Evolutionary conservation across 2,888 invertebrate genomes (phyloP), one percentile per base, ranked within the genome.

Genomic region (Diplazon laetatorius): DNA sequence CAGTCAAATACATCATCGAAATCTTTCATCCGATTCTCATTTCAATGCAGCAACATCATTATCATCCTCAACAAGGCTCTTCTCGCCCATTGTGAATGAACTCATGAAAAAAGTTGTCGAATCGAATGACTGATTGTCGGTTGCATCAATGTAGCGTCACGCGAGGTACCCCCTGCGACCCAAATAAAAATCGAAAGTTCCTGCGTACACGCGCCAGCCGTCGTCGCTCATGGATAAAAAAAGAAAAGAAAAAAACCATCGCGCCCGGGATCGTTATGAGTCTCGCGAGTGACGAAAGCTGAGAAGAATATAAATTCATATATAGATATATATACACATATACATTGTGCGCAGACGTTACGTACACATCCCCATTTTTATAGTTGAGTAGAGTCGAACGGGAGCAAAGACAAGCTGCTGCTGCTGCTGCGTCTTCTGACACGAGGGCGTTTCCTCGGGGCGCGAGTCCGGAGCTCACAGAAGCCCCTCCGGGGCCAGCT

Each of bases 351-450:
- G 16, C 59, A 22, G 35, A 22, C 14, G 6, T 30, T 18, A 70
- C 12, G 20, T 6, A 44, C 16, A 35, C 22, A 46, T 16, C 46
- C 14, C 37, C 30, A 48, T 20, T 10, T 30, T 60, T 44, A 30
- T 46, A 18, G 18, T 46, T 35, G 25, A 57, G 35, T 73, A 71
- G 18, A 65, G 22, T 55, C 48, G 48, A 74, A 78, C 22, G 57
- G 48, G 75, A 59, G 76, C 73, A 63, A 70, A 84, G 86, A 87
- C 88, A 88, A 88, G 89, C 88, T 87, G 88, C 85, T 84, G 65
- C 42, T 42, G 22, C 30, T 12, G 42, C 14, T 16, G 55, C 82
- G 83, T 82, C 76, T 80, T 78, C 78, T 74, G 82, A 81, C 74
- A 81, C 66, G 80, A 81, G 74, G 79, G 80, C 76, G 84, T 63